Percentiles rank a stretch among this genome's conserved stretches.
phyloP scores from a whole-genome alignment of 2,888 invertebrate species.

The Syrista parreyssii region DNA sequence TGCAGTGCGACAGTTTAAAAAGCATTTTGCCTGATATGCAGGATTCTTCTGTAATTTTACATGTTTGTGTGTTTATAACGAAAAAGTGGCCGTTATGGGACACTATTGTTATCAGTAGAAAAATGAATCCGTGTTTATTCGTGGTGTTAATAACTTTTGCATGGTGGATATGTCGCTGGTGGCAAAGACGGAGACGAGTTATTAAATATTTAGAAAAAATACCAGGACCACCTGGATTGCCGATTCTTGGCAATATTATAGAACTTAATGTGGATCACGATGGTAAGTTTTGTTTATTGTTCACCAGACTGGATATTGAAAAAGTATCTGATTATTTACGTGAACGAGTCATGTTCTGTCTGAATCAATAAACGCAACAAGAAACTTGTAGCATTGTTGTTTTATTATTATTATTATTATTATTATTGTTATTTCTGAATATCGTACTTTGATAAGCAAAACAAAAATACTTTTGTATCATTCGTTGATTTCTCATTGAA shows the following conservation, averaged over 20 bases:
- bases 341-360: neutral
- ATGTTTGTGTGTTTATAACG: conserved; percentile 21
- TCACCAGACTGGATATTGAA: neutral
- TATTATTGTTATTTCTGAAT: neutral
- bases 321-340: neutral
- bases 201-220: conserved; percentile 69
- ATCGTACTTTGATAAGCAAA: neutral
- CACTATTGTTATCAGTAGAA: neutral
- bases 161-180: conserved; percentile 24
- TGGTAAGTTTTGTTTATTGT: conserved; percentile 62
- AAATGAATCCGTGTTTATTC: conserved; percentile 16
- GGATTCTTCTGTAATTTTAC: no score
- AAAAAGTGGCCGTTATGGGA: conserved; percentile 19
- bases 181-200: conserved; percentile 52
- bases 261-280: conserved; percentile 72
- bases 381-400: neutral
- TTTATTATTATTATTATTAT: no score
- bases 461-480: neutral
- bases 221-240: conserved; percentile 71
- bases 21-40: no score
- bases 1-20: no score
- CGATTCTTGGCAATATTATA: conserved; percentile 73
- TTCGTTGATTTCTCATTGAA: neutral
- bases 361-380: neutral
- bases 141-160: conserved; percentile 13